Evolutionary conservation across 1,140 invertebrate genomes (phyloP).

Genomic region (Drosophila prosaltans): DNA sequence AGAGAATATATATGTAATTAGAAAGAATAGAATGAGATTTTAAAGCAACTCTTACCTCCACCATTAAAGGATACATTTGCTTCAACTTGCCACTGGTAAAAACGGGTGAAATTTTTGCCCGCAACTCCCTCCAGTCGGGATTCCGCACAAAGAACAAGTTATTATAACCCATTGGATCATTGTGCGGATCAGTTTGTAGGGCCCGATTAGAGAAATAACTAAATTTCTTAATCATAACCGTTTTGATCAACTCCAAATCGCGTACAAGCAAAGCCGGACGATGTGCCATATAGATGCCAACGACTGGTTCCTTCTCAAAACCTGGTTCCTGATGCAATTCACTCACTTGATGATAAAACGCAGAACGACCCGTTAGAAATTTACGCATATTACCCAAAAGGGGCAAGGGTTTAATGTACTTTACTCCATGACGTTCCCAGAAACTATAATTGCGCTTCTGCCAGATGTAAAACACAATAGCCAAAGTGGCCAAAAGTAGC

Average conservation of each 20-base stretch:
- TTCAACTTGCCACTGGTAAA: constrained; percentile 85
- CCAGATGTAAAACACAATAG: constrained; percentile 58
- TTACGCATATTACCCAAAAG: constrained; percentile 73
- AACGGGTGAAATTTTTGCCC: constrained; percentile 84
- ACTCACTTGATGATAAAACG: constrained; percentile 46
- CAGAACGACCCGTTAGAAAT: constrained; percentile 33
- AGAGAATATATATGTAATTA: background rate
- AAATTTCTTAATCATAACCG: constrained; percentile 84
- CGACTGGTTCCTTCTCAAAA: constrained; percentile 53
- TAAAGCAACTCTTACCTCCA: constrained; percentile 56
- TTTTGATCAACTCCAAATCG: constrained; percentile 84
- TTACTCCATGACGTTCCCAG: constrained; percentile 83
- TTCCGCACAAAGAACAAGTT: constrained; percentile 69
- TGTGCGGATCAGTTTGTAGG: constrained; percentile 57
- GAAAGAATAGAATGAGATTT: too few relatives aligned
- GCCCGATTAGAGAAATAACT: constrained; percentile 70
- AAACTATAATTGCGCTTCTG: constrained; percentile 49
- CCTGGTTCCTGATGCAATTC: constrained; percentile 48
- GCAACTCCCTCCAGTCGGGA: constrained; percentile 84
- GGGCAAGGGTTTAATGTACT: constrained; percentile 70
- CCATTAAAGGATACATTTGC: constrained; percentile 84
- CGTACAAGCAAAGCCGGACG: constrained; percentile 83
- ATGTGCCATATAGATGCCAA: constrained; percentile 82
- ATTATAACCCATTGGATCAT: constrained; percentile 58
- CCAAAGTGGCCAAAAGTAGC: constrained; percentile 47